phyloP scores from a whole-genome alignment of 2,113 vertebrate genomes.

The Madoqua kirkii region DNA sequence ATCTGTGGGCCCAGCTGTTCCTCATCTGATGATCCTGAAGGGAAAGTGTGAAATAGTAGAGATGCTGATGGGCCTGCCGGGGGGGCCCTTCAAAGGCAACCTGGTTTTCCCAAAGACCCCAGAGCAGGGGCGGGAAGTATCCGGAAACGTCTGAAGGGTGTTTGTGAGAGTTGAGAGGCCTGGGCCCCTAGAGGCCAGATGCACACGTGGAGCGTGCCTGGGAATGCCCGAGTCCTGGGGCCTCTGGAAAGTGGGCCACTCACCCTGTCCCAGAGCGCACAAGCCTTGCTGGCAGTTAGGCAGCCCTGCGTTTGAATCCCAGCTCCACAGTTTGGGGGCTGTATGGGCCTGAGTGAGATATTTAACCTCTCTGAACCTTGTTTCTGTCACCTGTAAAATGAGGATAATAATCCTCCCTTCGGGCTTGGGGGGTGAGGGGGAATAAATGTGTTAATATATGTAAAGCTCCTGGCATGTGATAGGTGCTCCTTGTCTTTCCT shows the following conservation, averaged over 20 bases:
- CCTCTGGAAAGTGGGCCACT: neutral
- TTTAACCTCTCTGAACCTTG: conserved; percentile 16
- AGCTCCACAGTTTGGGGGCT: neutral
- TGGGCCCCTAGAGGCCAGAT: neutral
- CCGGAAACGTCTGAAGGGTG: conserved; percentile 36
- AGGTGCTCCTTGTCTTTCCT: neutral
- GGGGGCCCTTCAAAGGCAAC: conserved; percentile 36
- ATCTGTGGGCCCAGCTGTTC: conserved; percentile 63
- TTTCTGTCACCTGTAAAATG: conserved; percentile 14
- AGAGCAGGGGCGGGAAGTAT: conserved; percentile 1
- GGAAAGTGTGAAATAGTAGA: conserved; percentile 68
- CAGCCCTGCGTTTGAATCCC: neutral
- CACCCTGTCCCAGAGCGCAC: neutral
- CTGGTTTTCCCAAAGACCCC: neutral
- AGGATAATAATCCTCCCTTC: neutral
- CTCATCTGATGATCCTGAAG: conserved; percentile 58
- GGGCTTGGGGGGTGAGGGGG: neutral
- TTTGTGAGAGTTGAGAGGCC: conserved; percentile 30
- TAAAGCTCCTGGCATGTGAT: neutral
- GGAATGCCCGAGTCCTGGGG: neutral
- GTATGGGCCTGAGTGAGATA: neutral
- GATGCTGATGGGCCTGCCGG: conserved; percentile 45
- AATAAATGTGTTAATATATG: conserved; percentile 11
- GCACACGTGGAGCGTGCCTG: neutral
- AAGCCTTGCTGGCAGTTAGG: neutral